phyloP scores from a whole-genome alignment of 2,888 invertebrate genomes.

The Endomychus coccineus region DNA sequence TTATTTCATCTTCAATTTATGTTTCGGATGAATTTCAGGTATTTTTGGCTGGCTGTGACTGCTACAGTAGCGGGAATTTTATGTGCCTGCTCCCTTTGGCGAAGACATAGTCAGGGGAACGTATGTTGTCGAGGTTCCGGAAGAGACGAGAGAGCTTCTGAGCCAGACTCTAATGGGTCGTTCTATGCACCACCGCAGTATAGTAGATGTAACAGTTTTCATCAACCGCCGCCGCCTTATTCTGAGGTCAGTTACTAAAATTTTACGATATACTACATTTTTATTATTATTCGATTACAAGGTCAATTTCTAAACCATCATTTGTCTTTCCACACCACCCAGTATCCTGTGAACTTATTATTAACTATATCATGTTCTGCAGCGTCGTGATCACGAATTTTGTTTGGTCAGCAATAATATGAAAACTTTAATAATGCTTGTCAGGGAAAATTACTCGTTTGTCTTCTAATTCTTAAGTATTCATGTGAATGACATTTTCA shows the following conservation, averaged over 20 bases:
- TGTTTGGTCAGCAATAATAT: no score
- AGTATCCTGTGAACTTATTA: no score
- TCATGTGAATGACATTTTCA: no score
- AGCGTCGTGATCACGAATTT: no score
- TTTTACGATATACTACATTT: no score
- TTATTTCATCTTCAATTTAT: slow-evolving; percentile 2
- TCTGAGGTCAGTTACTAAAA: slow-evolving; percentile 56
- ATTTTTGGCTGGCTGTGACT: slow-evolving; percentile 53
- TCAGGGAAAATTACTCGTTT: no score
- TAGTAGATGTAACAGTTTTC: slow-evolving; percentile 75
- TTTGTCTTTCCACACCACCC: no score
- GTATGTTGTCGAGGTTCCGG: slow-evolving; percentile 43
- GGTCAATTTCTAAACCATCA: no score
- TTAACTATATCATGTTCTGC: no score
- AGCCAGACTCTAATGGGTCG: slow-evolving; percentile 69
- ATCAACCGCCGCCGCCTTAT: slow-evolving; percentile 77
- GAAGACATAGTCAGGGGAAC: slow-evolving; percentile 44
- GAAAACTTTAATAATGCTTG: no score
- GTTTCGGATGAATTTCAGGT: slow-evolving; percentile 29
- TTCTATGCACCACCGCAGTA: slow-evolving; percentile 79
- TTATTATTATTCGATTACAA: no score
- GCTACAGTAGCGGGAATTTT: slow-evolving; percentile 61
- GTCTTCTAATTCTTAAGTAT: no score
- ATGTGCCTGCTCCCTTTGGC: slow-evolving; percentile 62
- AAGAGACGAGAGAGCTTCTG: slow-evolving; percentile 55